Conservation (phyloP, 2,888 invertebrate species). For the Papilio demoleus region DNA sequence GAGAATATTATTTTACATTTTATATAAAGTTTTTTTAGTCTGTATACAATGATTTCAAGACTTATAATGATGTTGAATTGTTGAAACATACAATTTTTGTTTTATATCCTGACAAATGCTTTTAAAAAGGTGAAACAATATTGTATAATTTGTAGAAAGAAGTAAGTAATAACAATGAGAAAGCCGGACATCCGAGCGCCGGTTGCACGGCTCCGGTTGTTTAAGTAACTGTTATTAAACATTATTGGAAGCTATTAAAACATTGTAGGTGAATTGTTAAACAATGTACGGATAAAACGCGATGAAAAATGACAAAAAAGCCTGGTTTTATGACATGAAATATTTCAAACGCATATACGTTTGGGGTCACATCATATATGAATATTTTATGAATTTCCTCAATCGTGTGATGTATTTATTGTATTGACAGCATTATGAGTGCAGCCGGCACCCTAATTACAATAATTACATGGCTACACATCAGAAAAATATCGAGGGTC, state of each 20-base stretch:
- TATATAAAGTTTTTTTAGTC: no score
- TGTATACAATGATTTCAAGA: no score
- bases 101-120: no score
- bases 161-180: constrained; percentile 3
- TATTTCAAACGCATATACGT: neutral
- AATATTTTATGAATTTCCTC: neutral
- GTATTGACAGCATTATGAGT: constrained; percentile 19
- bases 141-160: neutral
- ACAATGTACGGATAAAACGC: neutral
- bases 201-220: neutral
- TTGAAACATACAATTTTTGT: no score
- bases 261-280: constrained; percentile 5
- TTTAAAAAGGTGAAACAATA: neutral
- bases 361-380: neutral
- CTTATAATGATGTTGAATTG: no score
- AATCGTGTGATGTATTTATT: constrained; percentile 6
- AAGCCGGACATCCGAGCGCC: constrained; percentile 24
- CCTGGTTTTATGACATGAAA: neutral
- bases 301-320: neutral
- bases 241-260: constrained; percentile 15
- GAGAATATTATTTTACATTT: no score
- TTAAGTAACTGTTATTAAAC: constrained; percentile 6
- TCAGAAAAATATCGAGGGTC: constrained; percentile 47
- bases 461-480: constrained; percentile 34
- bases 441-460: constrained; percentile 29